These are phyloP conservation scores for Clinocottus analis DNA, from an alignment of 2,113 vertebrate species.

Conservation along the genomic window DNA sequence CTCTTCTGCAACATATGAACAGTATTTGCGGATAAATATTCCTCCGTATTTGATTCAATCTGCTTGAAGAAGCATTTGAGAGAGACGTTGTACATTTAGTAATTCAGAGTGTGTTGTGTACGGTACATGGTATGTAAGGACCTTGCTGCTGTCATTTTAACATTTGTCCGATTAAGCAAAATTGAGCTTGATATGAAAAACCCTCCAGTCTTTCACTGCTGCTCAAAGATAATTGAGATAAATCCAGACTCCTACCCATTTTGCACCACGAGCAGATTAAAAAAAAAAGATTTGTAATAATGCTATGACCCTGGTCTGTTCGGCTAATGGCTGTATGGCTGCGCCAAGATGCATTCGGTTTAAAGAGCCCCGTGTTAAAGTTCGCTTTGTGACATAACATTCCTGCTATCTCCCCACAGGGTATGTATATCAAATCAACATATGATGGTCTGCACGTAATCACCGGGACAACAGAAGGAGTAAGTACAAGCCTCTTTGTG, in stretches of 20 bases:
- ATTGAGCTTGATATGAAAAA: background rate
- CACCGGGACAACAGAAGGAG: slow-evolving; percentile 95
- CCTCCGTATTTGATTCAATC: slow-evolving; percentile 50
- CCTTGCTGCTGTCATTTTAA: background rate
- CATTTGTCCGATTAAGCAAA: slow-evolving; percentile 5
- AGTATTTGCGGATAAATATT: slow-evolving; percentile 57
- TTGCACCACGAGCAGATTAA: slow-evolving; percentile 46
- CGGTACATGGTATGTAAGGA: slow-evolving; percentile 11
- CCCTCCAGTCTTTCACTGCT: background rate
- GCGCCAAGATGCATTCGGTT: slow-evolving; percentile 16
- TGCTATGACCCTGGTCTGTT: slow-evolving; percentile 1
- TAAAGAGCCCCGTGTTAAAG: background rate
- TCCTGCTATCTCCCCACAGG: slow-evolving; percentile 75
- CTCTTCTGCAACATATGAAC: slow-evolving; percentile 26
- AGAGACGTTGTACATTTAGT: background rate
- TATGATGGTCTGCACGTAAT: slow-evolving; percentile 95
- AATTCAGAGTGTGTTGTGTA: slow-evolving; percentile 8
- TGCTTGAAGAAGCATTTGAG: slow-evolving; percentile 31
- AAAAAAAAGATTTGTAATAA: slow-evolving; percentile 38
- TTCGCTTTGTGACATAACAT: slow-evolving; percentile 7
- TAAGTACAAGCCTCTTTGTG: slow-evolving; percentile 79
- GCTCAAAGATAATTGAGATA: slow-evolving; percentile 11
- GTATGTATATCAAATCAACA: slow-evolving; percentile 98
- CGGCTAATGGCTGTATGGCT: slow-evolving; percentile 15
- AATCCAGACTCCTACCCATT: slow-evolving; percentile 16